phyloP scores from a whole-genome alignment of 2,797 vertebrate species.

The Ceryle rudis region DNA sequence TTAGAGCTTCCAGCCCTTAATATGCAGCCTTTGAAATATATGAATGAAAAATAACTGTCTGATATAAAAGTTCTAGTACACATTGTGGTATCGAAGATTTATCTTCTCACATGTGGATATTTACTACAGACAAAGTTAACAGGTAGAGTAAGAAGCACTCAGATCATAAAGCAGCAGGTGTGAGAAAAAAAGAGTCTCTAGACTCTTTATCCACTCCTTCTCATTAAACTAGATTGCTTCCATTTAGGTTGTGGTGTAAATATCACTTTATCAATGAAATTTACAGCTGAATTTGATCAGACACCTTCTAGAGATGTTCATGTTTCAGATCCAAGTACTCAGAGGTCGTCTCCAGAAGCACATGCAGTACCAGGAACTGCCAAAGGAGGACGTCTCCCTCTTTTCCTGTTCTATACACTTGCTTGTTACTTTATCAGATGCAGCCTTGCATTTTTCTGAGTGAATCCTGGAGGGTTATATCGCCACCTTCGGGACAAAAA shows the following conservation, averaged over 20 bases:
- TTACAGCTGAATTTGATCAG: neutral
- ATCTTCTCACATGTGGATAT: neutral
- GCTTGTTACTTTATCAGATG: neutral
- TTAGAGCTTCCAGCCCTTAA: neutral
- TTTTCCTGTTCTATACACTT: neutral
- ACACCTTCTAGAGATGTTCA: neutral
- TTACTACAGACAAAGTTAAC: neutral
- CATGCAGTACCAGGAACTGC: rapidly evolving
- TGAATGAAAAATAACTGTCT: neutral
- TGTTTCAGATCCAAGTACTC: neutral
- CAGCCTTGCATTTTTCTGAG: neutral
- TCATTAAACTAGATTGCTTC: neutral
- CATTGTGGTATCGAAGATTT: neutral
- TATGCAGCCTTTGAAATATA: neutral
- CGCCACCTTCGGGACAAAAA: neutral
- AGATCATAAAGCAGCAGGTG: neutral
- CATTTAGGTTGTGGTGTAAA: neutral
- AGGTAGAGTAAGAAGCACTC: neutral
- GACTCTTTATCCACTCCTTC: neutral
- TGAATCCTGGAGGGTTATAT: neutral
- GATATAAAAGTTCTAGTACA: neutral
- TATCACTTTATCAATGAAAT: neutral
- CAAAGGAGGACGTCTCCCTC: neutral
- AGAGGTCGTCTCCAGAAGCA: neutral
- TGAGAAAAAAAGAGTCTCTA: neutral